A percentile compares a stretch with the other conserved stretches of the same genome.
Conservation (phyloP, 2,888 invertebrate species). For the Morpho achilles region DNA sequence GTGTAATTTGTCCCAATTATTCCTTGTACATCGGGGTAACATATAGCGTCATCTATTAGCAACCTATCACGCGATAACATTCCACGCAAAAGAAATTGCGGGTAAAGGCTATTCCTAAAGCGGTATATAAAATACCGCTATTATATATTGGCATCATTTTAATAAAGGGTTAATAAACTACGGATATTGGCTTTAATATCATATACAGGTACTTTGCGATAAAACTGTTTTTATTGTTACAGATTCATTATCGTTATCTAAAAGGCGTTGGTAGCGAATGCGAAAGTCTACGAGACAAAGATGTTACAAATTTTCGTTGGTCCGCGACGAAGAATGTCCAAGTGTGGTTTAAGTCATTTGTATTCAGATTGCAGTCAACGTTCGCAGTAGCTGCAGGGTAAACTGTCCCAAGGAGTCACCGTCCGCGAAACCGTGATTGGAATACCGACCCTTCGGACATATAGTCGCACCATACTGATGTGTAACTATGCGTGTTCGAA, state of each 20-base stretch:
- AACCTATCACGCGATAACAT: no score
- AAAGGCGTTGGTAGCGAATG: conserved; percentile 57
- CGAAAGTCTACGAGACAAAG: conserved; percentile 68
- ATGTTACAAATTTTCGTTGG: conserved; percentile 67
- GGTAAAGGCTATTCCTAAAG: no score
- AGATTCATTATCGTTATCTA: neutral
- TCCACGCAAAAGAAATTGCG: no score
- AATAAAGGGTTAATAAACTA: no score
- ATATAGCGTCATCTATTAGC: no score
- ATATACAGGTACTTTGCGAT: no score
- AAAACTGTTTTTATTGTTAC: neutral
- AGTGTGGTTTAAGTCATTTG: conserved; percentile 58
- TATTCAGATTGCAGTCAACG: conserved; percentile 55
- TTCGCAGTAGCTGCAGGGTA: conserved; percentile 56
- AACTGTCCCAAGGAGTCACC: conserved; percentile 70
- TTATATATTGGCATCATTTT: no score
- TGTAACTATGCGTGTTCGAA: conserved; percentile 38
- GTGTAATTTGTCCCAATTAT: no score
- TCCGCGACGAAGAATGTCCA: conserved; percentile 46
- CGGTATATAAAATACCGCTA: no score
- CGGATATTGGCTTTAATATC: no score
- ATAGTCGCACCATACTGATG: conserved; percentile 9
- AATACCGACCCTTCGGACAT: conserved; percentile 43
- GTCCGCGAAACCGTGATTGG: conserved; percentile 63
- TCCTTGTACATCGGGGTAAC: no score